A percentile compares a stretch with the other conserved stretches of the same genome.
Evolutionary conservation across 1,140 invertebrate species (phyloP).

Genomic region (Drosophila ogumai): DNA sequence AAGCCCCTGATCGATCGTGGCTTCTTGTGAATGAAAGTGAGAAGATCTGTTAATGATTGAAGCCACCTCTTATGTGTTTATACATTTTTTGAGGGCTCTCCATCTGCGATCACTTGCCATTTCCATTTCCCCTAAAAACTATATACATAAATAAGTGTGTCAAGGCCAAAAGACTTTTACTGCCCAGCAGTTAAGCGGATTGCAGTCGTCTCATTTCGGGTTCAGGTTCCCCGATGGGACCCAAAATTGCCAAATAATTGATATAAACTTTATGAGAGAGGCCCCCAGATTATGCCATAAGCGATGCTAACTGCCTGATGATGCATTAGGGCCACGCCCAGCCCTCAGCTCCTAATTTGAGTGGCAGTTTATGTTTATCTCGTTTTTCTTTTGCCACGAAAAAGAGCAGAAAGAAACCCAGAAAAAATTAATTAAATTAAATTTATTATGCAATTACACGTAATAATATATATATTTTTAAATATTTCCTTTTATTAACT

Average conservation of each 20-base stretch:
- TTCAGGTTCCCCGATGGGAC: conserved; percentile 57
- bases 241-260: conserved; percentile 77
- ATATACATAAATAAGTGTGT: conserved; percentile 54
- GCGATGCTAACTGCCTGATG: conserved; percentile 33
- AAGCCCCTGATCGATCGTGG: conserved; percentile 29
- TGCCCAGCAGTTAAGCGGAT: conserved; percentile 49
- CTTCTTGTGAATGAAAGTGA: conserved; percentile 30
- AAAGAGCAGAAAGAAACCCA: conserved; percentile 7
- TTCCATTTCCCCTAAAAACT: conserved; percentile 24
- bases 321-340: conserved; percentile 50
- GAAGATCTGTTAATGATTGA: conserved; percentile 18
- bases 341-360: conserved; percentile 56
- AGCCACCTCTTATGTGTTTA: neutral
- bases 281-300: conserved; percentile 17
- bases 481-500: conserved; percentile 14
- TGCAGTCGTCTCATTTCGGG: conserved; percentile 34
- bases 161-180: conserved; percentile 64
- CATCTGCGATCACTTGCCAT: conserved; percentile 44
- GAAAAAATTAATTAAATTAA: conserved; percentile 36
- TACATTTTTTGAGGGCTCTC: neutral
- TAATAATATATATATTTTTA: conserved; percentile 39
- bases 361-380: conserved; percentile 45
- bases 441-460: conserved; percentile 66
- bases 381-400: conserved; percentile 19
- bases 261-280: conserved; percentile 54